Conservation (phyloP, 2,797 vertebrate genomes). For the Lacerta agilis region DNA sequence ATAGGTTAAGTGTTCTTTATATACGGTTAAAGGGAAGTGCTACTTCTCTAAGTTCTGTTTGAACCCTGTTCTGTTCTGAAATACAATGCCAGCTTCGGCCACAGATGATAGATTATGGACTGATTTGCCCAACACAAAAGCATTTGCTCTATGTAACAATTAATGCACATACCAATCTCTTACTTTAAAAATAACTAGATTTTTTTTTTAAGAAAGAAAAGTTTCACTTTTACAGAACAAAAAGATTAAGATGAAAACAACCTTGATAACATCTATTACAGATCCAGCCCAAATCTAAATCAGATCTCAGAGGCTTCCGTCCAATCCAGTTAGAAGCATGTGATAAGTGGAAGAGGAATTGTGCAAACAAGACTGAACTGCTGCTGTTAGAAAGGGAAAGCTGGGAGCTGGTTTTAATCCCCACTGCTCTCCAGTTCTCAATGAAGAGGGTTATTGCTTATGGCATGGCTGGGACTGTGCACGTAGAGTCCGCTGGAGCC, state of each 20-base stretch:
- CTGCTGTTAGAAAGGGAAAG: background rate
- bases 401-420: too few species aligned
- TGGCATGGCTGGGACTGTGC: background rate
- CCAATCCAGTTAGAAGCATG: background rate
- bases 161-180: background rate
- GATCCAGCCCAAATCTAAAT: background rate
- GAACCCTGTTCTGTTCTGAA: background rate
- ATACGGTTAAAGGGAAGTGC: background rate
- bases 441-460: background rate
- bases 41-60: background rate
- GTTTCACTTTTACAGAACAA: background rate
- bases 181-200: background rate
- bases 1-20: too few species aligned
- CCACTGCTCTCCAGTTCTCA: background rate
- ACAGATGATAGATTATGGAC: background rate
- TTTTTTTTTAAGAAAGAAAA: background rate
- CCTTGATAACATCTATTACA: background rate
- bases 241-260: background rate
- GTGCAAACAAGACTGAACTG: background rate
- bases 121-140: background rate
- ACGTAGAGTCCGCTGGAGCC: background rate
- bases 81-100: background rate
- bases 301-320: background rate
- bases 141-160: background rate
- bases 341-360: background rate